phyloP scores from a whole-genome alignment of 2,113 vertebrate genomes.

The Cebus imitator region DNA sequence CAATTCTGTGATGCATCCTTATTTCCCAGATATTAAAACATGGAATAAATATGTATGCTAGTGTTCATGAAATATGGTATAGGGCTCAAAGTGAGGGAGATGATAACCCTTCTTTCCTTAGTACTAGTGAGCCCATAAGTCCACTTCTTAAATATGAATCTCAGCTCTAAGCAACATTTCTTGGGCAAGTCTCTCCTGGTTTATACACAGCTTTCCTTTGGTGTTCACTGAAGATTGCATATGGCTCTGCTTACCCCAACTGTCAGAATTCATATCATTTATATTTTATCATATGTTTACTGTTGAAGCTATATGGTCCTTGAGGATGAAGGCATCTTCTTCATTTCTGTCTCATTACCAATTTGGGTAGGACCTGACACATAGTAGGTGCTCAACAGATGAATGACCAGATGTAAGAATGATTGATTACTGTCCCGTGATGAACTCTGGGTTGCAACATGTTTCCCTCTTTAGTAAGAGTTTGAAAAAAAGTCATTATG shows the following conservation, averaged over 20 bases:
- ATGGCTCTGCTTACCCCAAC: too few relatives aligned
- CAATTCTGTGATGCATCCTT: not conserved
- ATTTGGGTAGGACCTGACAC: not conserved
- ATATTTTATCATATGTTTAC: not conserved
- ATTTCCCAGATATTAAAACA: not conserved
- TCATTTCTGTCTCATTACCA: not conserved
- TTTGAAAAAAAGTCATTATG: not conserved
- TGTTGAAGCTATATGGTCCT: not conserved
- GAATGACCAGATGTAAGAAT: not conserved
- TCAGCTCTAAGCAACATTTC: not conserved
- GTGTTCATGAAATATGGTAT: not conserved
- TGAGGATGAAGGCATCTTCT: not conserved
- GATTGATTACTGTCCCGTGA: not conserved
- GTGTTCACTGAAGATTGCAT: not conserved
- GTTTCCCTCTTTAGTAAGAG: not conserved
- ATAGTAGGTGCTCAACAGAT: not conserved
- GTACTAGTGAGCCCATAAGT: not conserved
- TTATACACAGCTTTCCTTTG: not conserved
- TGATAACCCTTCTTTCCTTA: not conserved
- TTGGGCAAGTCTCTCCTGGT: not conserved
- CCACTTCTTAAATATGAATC: not conserved
- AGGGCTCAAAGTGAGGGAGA: not conserved
- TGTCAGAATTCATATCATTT: not conserved
- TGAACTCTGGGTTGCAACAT: not conserved
- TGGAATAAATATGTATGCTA: not conserved